A percentile compares a stretch with the other conserved stretches of the same genome.
Evolutionary conservation across 1,140 invertebrate genomes (phyloP).

Genomic region (Gonatopus flavifemur): DNA sequence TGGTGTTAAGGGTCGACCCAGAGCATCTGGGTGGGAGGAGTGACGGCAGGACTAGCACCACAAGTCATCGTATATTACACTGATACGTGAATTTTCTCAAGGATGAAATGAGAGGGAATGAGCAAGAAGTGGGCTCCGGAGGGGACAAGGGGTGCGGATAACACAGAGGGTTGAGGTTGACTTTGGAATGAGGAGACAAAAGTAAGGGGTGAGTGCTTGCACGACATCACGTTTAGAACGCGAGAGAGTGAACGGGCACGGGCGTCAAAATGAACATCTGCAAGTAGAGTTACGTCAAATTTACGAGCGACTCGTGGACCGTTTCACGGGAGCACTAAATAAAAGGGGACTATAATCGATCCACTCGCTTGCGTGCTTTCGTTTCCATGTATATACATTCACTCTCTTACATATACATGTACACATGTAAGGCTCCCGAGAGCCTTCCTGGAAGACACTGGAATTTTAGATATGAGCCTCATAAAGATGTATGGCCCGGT

Average conservation of each 20-base stretch:
- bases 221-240: constrained; percentile 30
- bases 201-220: constrained; percentile 2
- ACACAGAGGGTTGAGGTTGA: no score
- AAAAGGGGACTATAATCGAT: constrained; percentile 20
- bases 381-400: no score
- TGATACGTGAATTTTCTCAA: constrained; percentile 17
- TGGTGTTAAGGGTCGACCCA: constrained; percentile 13
- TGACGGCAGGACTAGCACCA: not conserved
- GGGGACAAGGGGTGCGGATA: no score
- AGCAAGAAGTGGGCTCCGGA: no score
- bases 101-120: not conserved
- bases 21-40: not conserved
- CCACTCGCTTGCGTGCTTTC: not conserved
- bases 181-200: not conserved
- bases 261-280: constrained; percentile 34
- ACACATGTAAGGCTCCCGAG: constrained; percentile 4
- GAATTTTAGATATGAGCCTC: constrained; percentile 12
- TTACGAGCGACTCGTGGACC: constrained; percentile 28
- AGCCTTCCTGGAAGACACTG: not conserved
- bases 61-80: constrained; percentile 16
- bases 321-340: constrained; percentile 20
- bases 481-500: constrained; percentile 4
- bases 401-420: no score
- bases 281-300: constrained; percentile 28
- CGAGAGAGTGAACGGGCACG: no score